A percentile compares a stretch with the other conserved stretches of the same genome.
phyloP scores from a whole-genome alignment of 2,888 invertebrate genomes.

The Palloptera scutellata region DNA sequence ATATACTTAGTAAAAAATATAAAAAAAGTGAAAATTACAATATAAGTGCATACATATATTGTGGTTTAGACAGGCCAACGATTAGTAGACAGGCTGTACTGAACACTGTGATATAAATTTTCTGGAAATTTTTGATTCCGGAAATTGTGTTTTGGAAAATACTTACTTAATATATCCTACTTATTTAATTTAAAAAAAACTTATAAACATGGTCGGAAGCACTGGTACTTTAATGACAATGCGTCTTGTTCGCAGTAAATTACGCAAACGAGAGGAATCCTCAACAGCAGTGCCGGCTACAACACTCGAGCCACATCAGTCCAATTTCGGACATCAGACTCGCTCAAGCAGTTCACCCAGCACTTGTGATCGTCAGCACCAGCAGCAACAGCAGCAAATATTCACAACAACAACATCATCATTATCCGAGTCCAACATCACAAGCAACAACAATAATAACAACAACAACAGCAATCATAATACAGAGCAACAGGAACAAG shows the following conservation, averaged over 20 bases:
- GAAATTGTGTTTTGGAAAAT: not conserved
- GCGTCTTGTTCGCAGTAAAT: constrained; percentile 90
- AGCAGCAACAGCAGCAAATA: constrained; percentile 40
- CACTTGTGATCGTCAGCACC: constrained; percentile 40
- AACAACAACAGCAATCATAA: constrained; percentile 37
- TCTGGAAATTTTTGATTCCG: too few relatives aligned
- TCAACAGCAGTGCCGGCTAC: constrained; percentile 73
- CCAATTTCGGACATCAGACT: constrained; percentile 51
- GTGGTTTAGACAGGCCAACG: too few relatives aligned
- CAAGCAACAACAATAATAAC: constrained; percentile 36
- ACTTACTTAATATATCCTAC: constrained; percentile 4
- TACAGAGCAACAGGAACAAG: constrained; percentile 37
- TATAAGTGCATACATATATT: too few relatives aligned
- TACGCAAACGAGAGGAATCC: constrained; percentile 84
- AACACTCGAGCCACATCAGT: constrained; percentile 68
- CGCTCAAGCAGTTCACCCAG: constrained; percentile 55
- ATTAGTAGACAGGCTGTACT: too few relatives aligned
- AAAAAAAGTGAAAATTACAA: too few relatives aligned
- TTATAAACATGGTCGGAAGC: constrained; percentile 76
- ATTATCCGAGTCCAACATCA: constrained; percentile 37
- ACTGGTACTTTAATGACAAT: constrained; percentile 87
- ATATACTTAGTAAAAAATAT: not conserved
- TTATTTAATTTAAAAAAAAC: constrained; percentile 19
- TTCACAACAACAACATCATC: constrained; percentile 39
- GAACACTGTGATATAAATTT: too few relatives aligned